A percentile compares a stretch with the other conserved stretches of the same genome.
Evolutionary conservation across 2,113 vertebrate genomes (phyloP).

Genomic region (Gulo gulo): DNA sequence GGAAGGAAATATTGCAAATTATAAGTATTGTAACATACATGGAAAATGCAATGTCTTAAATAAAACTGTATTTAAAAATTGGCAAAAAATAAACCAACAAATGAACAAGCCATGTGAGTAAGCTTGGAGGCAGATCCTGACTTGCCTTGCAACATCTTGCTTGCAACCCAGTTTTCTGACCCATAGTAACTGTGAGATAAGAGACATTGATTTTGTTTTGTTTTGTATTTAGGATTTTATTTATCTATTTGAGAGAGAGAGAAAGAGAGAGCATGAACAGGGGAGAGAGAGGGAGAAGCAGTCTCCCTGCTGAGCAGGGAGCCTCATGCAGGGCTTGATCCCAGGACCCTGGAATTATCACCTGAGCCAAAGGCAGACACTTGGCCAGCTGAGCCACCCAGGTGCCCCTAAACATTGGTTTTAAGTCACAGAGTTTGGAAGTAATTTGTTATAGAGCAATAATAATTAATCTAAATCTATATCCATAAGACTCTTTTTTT

Average conservation of each 20-base stretch:
- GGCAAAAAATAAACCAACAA: neutral
- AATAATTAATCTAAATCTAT: neutral
- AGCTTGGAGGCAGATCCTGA: neutral
- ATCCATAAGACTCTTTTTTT: neutral
- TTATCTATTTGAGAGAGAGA: neutral
- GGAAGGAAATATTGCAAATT: neutral
- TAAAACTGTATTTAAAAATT: neutral
- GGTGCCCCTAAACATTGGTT: neutral
- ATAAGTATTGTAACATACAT: neutral
- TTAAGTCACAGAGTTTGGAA: neutral
- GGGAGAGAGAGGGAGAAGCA: no score
- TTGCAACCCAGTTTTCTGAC: neutral
- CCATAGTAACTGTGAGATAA: neutral
- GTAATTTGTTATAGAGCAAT: neutral
- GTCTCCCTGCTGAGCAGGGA: no score
- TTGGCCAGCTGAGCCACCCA: neutral
- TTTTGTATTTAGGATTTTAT: neutral
- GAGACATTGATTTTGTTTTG: neutral
- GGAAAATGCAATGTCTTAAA: neutral
- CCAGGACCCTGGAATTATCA: no score
- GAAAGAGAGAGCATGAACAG: no score
- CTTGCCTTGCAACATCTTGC: neutral
- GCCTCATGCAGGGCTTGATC: no score
- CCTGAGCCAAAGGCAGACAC: no score
- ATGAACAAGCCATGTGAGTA: neutral